phyloP scores from a whole-genome alignment of 1,140 invertebrate species.

The Zaprionus lachaisei region DNA sequence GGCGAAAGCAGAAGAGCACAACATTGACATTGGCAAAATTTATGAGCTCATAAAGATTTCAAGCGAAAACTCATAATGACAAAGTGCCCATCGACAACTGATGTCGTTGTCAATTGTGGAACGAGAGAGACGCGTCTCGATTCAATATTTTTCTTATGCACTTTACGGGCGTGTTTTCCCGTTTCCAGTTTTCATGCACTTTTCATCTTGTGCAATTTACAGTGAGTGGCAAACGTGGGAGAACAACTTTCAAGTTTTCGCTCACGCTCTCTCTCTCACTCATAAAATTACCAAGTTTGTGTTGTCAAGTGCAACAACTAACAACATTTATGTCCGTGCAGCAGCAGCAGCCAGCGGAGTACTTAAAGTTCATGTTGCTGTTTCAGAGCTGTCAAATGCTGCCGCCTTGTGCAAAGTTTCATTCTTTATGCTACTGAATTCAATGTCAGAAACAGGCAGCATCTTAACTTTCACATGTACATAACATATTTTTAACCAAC shows the following conservation, averaged over 20 bases:
- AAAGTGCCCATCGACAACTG: slow-evolving; percentile 39
- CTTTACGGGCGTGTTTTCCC: slow-evolving; percentile 9
- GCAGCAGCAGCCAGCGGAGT: background rate
- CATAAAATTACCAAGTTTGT: slow-evolving; percentile 68
- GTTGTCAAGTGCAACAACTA: slow-evolving; percentile 44
- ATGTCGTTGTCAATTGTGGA: slow-evolving; percentile 50
- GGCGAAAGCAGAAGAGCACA: background rate
- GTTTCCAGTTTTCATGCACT: slow-evolving; percentile 11
- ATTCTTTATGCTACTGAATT: background rate
- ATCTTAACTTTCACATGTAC: slow-evolving; percentile 9
- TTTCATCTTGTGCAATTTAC: slow-evolving; percentile 25
- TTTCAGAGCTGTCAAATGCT: slow-evolving; percentile 33
- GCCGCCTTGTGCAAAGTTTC: slow-evolving; percentile 15
- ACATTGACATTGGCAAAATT: slow-evolving; percentile 50
- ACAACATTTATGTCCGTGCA: slow-evolving; percentile 42
- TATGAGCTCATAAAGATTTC: slow-evolving; percentile 76
- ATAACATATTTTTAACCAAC: background rate
- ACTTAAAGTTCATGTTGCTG: slow-evolving; percentile 18
- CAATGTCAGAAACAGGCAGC: background rate
- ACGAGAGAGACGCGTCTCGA: background rate
- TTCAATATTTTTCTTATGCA: slow-evolving; percentile 20
- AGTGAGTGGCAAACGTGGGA: slow-evolving; percentile 36
- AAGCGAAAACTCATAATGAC: slow-evolving; percentile 59
- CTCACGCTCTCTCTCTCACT: slow-evolving; percentile 12
- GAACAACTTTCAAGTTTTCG: slow-evolving; percentile 70